Evolutionary conservation across 2,888 invertebrate genomes (phyloP), one percentile per base, ranked within the genome.

Genomic region (Panopea generosa): DNA sequence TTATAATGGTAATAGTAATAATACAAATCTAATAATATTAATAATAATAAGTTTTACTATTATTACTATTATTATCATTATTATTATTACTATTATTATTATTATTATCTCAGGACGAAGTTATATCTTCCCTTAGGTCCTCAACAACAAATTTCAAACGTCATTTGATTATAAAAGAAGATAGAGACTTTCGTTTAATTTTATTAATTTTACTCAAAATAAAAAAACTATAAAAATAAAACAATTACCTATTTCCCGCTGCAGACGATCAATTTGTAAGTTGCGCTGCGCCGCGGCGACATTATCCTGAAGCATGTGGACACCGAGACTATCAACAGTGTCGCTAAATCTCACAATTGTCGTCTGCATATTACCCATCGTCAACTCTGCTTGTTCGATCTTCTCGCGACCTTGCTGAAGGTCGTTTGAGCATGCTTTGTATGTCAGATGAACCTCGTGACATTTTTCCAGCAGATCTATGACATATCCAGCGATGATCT

Each of bases 181-280:
- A n/a, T n/a, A n/a, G n/a, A n/a, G n/a, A n/a, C n/a, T n/a, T n/a
- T n/a, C n/a, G n/a, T n/a, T n/a, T n/a, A n/a, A n/a, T n/a, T n/a
- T n/a, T n/a, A n/a, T n/a, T n/a, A n/a, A n/a, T n/a, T n/a, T n/a
- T n/a, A n/a, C n/a, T n/a, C n/a, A n/a, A n/a, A n/a, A n/a, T n/a
- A n/a, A n/a, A n/a, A n/a, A n/a, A n/a, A n/a, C n/a, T n/a, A n/a
- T n/a, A n/a, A n/a, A n/a, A n/a, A n/a, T n/a, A n/a, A n/a, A n/a
- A n/a, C n/a, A n/a, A n/a, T 40, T 66, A 80, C 80, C 69, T n/a
- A 80, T 73, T 3, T 80, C 76, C 11, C 40, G 29, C 26, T 59
- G 68, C 26, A 80, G 27, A 33, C 33, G 33, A 4, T 72, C 72
- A 22, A 76, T 45, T 11, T 60, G 61, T 11, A 62, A 20, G 26